A percentile compares a stretch with the other conserved stretches of the same genome.
phyloP scores from a whole-genome alignment of 2,888 invertebrate genomes.

The Pseudoips prasinana region DNA sequence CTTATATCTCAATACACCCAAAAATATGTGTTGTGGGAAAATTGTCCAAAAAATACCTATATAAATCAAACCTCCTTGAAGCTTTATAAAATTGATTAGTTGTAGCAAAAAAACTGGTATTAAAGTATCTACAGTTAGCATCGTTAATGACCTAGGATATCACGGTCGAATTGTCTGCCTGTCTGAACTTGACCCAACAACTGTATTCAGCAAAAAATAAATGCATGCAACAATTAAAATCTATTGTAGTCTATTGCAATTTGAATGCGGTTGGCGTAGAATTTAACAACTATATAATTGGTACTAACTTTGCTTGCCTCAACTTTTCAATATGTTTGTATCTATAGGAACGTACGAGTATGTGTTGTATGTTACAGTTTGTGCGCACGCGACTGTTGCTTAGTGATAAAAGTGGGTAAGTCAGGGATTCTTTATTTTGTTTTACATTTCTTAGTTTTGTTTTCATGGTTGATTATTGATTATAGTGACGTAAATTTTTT shows the following conservation, averaged over 20 bases:
- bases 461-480: no score
- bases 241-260: conserved; percentile 27
- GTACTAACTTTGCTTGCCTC: conserved; percentile 15
- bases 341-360: conserved; percentile 7
- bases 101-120: conserved; percentile 14
- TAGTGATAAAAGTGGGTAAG: conserved; percentile 28
- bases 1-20: no score
- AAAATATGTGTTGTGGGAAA: no score
- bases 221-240: conserved; percentile 28
- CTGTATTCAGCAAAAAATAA: conserved; percentile 30
- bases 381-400: conserved; percentile 47
- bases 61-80: no score
- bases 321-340: conserved; percentile 16
- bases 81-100: no score
- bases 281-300: fast-evolving
- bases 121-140: conserved; percentile 27
- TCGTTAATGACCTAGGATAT: conserved; percentile 28
- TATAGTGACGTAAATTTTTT: no score
- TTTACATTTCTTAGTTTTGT: no score
- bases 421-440: no score
- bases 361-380: conserved; percentile 22
- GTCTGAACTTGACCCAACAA: conserved; percentile 57
- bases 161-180: conserved; percentile 40
- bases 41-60: no score
- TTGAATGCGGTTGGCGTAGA: not conserved